These are phyloP conservation scores for Lepidonotus clava DNA, from an alignment of 2,888 invertebrate species.

Conservation along the genomic window DNA sequence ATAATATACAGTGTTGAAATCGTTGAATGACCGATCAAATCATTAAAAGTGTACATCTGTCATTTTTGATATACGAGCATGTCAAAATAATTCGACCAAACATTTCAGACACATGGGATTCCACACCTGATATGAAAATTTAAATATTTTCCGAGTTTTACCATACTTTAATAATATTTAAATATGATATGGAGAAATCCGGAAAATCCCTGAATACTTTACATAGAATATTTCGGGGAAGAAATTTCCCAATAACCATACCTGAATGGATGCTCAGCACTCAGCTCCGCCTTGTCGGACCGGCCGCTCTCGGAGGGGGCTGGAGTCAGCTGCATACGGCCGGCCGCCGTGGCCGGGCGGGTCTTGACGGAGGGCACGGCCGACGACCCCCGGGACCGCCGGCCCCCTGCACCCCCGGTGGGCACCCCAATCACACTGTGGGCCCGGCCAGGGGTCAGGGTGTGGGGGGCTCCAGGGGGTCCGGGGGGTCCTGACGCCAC, in stretches of 20 bases:
- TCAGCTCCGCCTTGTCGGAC: slow-evolving; percentile 20
- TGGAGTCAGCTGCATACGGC: background rate
- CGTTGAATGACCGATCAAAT: too few relatives aligned
- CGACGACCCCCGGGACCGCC: background rate
- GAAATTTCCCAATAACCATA: background rate
- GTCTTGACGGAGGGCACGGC: background rate
- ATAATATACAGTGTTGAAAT: too few relatives aligned
- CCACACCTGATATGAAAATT: too few relatives aligned
- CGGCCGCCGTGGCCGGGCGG: slow-evolving; percentile 32
- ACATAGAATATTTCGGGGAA: too few relatives aligned
- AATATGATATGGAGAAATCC: too few relatives aligned
- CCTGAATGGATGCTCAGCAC: slow-evolving; percentile 39
- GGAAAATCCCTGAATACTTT: too few relatives aligned
- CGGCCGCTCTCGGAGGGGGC: background rate
- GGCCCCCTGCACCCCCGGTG: background rate
- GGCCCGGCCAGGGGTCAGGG: background rate
- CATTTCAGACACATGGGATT: too few relatives aligned
- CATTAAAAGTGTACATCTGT: too few relatives aligned
- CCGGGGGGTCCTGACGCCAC: background rate
- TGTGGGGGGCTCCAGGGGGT: background rate
- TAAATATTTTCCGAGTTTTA: too few relatives aligned
- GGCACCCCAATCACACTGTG: slow-evolving; percentile 18
- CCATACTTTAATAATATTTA: too few relatives aligned
- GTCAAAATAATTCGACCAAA: too few relatives aligned
- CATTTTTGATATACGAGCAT: too few relatives aligned